Conservation (phyloP, 2,888 invertebrate species). For the Latrodectus elegans region DNA sequence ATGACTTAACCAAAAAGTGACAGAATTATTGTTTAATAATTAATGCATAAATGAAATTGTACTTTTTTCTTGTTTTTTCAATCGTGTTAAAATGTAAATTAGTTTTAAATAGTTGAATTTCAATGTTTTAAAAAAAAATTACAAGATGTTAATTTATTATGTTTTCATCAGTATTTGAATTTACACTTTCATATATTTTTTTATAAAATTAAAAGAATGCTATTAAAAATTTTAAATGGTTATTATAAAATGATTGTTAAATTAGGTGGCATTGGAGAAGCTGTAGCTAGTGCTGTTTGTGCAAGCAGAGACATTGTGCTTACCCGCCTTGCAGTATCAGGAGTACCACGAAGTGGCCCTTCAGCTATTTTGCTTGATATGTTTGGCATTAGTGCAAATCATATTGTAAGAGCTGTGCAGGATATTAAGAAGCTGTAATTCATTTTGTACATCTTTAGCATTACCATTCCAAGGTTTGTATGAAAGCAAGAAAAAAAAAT, state of each 20-base stretch:
- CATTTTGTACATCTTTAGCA: not conserved
- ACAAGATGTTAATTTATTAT: no score
- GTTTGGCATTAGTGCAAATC: conserved; percentile 90
- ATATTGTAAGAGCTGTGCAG: conserved; percentile 84
- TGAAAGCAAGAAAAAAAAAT: not conserved
- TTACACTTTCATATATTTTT: no score
- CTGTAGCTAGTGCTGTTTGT: conserved; percentile 88
- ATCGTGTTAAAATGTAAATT: no score
- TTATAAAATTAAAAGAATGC: no score
- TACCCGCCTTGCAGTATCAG: conserved; percentile 86
- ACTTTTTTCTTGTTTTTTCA: no score
- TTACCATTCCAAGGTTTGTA: conserved; percentile 13
- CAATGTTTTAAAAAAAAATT: no score
- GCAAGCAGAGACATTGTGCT: conserved; percentile 81
- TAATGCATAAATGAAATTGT: no score
- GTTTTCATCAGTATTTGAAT: no score
- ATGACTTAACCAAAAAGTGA: no score
- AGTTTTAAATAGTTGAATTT: no score
- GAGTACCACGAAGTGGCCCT: conserved; percentile 94
- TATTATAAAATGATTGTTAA: not conserved
- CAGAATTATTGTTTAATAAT: no score
- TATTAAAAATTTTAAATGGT: no score
- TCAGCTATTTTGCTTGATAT: conserved; percentile 88
- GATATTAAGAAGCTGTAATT: conserved; percentile 75
- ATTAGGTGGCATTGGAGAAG: conserved; percentile 94